Conservation (phyloP, 1,140 invertebrate species). For the Triops cancriformis region DNA sequence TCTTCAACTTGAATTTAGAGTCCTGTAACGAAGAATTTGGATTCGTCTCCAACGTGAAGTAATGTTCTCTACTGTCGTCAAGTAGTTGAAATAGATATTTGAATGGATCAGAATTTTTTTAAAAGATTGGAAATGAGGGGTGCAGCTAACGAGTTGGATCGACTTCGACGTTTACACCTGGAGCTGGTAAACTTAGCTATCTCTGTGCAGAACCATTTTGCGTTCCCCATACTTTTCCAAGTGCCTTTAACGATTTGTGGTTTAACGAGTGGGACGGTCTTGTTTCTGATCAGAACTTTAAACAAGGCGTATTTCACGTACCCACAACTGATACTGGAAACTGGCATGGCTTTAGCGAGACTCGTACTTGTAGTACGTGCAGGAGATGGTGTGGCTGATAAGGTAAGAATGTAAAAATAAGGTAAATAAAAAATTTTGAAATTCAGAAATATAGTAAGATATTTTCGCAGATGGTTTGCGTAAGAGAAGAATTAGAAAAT, state of each 20-base stretch:
- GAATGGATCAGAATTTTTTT: neutral
- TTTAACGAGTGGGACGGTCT: neutral
- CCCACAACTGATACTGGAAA: neutral
- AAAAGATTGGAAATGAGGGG: neutral
- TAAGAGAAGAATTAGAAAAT: neutral
- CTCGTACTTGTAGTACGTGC: neutral
- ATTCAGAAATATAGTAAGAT: neutral
- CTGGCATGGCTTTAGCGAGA: neutral
- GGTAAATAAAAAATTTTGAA: too few relatives aligned
- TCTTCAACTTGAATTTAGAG: neutral
- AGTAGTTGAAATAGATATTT: too few relatives aligned
- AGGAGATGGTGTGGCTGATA: neutral
- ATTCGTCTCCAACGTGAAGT: neutral
- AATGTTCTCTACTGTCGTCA: too few relatives aligned
- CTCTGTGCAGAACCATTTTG: neutral
- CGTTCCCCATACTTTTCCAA: neutral
- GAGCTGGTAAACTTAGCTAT: neutral
- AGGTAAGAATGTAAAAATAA: neutral
- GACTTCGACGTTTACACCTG: neutral
- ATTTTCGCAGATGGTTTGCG: neutral
- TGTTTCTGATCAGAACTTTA: neutral
- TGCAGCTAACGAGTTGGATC: neutral
- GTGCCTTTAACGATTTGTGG: neutral
- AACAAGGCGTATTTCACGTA: neutral
- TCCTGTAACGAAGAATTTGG: neutral